phyloP scores from a whole-genome alignment of 2,797 vertebrate genomes.

The Streptopelia turtur region DNA sequence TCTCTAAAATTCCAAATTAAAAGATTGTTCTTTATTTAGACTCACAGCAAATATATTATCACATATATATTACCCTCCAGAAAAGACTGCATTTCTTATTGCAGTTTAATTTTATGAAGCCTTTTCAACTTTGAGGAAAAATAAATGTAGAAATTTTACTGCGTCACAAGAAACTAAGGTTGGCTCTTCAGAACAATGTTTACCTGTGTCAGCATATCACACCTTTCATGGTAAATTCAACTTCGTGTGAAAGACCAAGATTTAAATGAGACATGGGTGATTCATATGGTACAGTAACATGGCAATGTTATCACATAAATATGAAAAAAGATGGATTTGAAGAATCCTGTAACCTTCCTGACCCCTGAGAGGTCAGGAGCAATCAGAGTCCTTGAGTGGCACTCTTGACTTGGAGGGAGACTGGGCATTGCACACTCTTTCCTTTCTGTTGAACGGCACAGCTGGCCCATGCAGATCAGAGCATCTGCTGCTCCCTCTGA shows the following conservation, averaged over 20 bases:
- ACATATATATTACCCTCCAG: neutral
- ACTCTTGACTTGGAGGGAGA: neutral
- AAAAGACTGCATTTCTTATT: neutral
- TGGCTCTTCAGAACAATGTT: neutral
- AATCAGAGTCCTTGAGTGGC: neutral
- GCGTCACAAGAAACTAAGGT: neutral
- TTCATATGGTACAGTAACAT: neutral
- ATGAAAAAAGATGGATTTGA: neutral
- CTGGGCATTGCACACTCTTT: neutral
- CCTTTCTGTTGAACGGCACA: neutral
- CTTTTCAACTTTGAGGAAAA: neutral
- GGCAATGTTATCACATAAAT: neutral
- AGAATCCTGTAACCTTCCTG: neutral
- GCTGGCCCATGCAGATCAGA: slow-evolving; percentile 19
- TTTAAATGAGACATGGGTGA: neutral
- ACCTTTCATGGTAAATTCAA: neutral
- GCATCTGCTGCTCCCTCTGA: slow-evolving; percentile 48
- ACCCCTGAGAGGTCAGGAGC: neutral
- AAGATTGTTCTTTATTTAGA: neutral
- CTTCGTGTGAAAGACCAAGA: neutral
- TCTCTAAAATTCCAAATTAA: neutral
- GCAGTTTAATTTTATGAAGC: neutral
- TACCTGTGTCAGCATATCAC: neutral
- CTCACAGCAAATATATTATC: neutral
- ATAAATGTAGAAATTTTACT: neutral